Conservation (phyloP, 2,888 invertebrate species). For the Leptopilina syphax region DNA sequence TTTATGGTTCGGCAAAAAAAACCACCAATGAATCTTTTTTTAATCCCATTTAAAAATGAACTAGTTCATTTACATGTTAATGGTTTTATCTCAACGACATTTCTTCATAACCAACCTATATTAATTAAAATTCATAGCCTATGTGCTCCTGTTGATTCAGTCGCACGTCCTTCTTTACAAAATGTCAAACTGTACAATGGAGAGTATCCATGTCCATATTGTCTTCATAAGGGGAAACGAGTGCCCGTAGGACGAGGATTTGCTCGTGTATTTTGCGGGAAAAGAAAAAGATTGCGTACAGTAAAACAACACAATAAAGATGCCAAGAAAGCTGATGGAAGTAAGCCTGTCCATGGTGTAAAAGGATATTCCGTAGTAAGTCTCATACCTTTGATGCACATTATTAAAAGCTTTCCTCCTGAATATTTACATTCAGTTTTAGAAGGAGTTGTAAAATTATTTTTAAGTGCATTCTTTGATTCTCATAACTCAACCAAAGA, state of each 20-base stretch:
- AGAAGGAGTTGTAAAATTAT: too few relatives aligned
- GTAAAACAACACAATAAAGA: constrained; percentile 6
- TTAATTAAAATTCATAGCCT: background rate
- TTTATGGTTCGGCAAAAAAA: background rate
- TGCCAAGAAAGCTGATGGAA: background rate
- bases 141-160: too few relatives aligned
- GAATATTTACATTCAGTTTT: too few relatives aligned
- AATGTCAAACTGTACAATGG: too few relatives aligned
- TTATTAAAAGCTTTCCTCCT: too few relatives aligned
- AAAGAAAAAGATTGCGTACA: constrained; percentile 19
- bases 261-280: constrained; percentile 35
- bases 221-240: too few relatives aligned
- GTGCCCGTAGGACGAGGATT: constrained; percentile 39
- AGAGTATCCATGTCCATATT: too few relatives aligned
- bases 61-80: background rate
- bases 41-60: background rate
- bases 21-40: constrained; percentile 6
- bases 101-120: background rate
- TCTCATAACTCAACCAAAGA: too few relatives aligned
- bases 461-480: too few relatives aligned
- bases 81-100: constrained; percentile 4
- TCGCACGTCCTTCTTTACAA: too few relatives aligned
- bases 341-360: background rate
- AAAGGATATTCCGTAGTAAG: too few relatives aligned
- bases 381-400: too few relatives aligned